Percentiles rank a stretch among this genome's conserved stretches.
phyloP scores from a whole-genome alignment of 2,113 vertebrate genomes.

The Alosa alosa region DNA sequence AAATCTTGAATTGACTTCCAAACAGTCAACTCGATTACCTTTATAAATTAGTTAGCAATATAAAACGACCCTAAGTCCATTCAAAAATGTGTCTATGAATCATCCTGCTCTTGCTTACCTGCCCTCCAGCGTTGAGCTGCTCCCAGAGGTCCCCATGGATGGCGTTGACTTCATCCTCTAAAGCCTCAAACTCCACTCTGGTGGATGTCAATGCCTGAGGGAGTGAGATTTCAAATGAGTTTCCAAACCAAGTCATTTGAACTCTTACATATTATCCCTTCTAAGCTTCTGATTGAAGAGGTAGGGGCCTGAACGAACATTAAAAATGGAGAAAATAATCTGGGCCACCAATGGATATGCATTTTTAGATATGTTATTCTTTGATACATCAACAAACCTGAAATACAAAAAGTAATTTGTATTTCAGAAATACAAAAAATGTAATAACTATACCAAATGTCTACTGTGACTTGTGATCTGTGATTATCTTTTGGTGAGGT shows the following conservation, averaged over 20 bases:
- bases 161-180: constrained; percentile 86
- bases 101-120: constrained; percentile 71
- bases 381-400: neutral
- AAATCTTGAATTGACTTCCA: neutral
- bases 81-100: neutral
- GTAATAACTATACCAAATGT: neutral
- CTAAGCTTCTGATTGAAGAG: neutral
- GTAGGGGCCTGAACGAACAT: neutral
- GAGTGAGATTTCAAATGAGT: neutral
- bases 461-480: neutral
- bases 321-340: neutral
- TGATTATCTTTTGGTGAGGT: neutral
- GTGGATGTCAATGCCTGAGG: constrained; percentile 80
- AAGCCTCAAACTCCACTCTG: constrained; percentile 83
- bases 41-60: neutral
- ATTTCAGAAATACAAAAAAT: neutral
- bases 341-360: neutral
- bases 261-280: neutral
- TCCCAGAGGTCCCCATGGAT: constrained; percentile 94
- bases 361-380: too few relatives aligned
- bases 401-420: too few relatives aligned
- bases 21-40: constrained; percentile 8
- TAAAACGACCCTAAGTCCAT: neutral
- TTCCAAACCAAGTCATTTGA: neutral
- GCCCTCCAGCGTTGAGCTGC: constrained; percentile 88